Conservation (phyloP, 2,797 vertebrate species). For the Anableps anableps region DNA sequence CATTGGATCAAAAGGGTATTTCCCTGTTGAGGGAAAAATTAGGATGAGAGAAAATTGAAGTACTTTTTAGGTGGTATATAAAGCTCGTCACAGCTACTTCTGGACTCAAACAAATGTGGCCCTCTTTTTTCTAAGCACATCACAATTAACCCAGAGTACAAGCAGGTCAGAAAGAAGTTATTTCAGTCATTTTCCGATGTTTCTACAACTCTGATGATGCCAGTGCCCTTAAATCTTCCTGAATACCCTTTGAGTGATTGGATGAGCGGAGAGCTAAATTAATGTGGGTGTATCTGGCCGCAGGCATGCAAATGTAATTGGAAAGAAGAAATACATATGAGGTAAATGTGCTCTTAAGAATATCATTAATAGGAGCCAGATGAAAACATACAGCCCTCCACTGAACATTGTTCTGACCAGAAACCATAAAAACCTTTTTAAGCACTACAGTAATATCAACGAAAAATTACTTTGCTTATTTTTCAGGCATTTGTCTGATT, state of each 20-base stretch:
- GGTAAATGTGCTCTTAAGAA: conserved; percentile 41
- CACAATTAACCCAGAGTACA: conserved; percentile 79
- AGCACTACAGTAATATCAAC: background rate
- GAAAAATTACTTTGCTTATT: background rate
- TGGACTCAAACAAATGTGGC: conserved; percentile 60
- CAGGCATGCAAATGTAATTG: conserved; percentile 58
- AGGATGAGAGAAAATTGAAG: conserved; percentile 69
- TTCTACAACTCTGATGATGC: conserved; percentile 68
- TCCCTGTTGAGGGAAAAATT: conserved; percentile 55
- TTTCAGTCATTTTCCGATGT: conserved; percentile 62
- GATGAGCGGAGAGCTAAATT: conserved; percentile 51
- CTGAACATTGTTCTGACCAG: background rate
- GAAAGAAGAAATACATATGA: conserved; percentile 50
- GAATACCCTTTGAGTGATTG: conserved; percentile 55
- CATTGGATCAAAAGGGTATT: conserved; percentile 45
- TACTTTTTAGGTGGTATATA: conserved; percentile 53
- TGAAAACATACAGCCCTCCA: background rate
- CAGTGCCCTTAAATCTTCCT: conserved; percentile 57
- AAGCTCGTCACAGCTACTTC: conserved; percentile 60
- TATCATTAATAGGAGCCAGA: conserved; percentile 6
- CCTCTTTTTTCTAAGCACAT: conserved; percentile 64
- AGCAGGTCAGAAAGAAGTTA: conserved; percentile 62
- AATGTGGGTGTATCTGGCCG: conserved; percentile 46
- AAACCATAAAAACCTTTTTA: background rate
- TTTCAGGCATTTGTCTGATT: background rate